Percentiles rank a stretch among this genome's conserved stretches.
These are phyloP conservation scores for Rhagologus leucostigma DNA, from an alignment of 2,113 vertebrate genomes.

Conservation along the genomic window DNA sequence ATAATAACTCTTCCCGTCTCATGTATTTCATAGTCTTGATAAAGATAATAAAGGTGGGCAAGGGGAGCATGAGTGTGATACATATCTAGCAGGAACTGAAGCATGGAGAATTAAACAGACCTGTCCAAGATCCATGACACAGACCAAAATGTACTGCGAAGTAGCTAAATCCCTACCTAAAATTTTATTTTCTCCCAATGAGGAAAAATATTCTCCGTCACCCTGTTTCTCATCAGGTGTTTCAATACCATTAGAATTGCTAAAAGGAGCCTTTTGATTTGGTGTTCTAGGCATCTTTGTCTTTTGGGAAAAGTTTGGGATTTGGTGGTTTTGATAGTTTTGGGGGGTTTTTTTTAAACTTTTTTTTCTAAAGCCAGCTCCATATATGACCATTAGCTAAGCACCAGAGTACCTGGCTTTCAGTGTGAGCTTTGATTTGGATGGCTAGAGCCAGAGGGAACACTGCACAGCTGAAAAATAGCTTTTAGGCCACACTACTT, in stretches of 20 bases:
- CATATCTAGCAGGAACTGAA: neutral
- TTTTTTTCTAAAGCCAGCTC: neutral
- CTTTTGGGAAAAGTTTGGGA: neutral
- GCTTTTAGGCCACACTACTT: neutral
- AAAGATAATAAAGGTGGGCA: neutral
- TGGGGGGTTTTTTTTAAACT: neutral
- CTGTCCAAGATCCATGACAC: neutral
- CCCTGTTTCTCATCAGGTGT: neutral
- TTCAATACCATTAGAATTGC: neutral
- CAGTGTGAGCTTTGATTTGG: neutral
- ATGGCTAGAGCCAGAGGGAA: neutral
- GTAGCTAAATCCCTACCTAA: neutral
- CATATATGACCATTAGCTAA: neutral
- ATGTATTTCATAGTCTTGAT: neutral
- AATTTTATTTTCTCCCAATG: neutral
- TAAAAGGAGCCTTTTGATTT: neutral
- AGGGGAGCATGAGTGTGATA: neutral
- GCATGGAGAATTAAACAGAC: neutral
- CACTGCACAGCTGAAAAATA: neutral
- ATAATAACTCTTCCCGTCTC: neutral
- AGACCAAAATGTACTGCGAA: neutral
- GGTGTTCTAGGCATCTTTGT: neutral
- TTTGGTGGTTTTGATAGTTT: neutral
- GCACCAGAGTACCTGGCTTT: neutral
- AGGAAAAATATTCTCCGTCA: neutral